Conservation (phyloP, 2,113 vertebrate genomes). For the Limanda limanda region DNA sequence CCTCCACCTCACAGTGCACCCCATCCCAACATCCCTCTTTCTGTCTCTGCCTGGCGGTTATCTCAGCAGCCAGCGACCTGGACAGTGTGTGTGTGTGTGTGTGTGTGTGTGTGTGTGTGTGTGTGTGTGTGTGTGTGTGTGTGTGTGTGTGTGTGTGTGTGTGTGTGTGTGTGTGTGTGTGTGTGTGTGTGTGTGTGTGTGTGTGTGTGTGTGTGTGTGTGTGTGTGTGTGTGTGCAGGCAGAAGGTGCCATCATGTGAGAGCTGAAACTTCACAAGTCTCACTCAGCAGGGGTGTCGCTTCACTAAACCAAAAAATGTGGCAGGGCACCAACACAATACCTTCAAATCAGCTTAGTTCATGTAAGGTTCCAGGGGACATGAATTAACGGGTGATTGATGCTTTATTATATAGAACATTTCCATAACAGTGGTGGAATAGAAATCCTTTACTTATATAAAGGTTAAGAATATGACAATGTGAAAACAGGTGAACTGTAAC, state of each 20-base stretch:
- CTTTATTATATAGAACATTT: neutral
- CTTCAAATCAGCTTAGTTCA: slow-evolving; percentile 17
- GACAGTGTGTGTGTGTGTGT: slow-evolving; percentile 18
- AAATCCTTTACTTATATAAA: neutral
- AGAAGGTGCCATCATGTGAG: slow-evolving; percentile 41
- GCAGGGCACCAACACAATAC: slow-evolving; percentile 49
- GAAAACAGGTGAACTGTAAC: neutral
- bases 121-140: slow-evolving; percentile 30
- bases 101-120: slow-evolving; percentile 22
- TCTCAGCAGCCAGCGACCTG: slow-evolving; percentile 41
- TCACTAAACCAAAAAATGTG: slow-evolving; percentile 54
- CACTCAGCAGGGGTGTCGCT: slow-evolving; percentile 48
- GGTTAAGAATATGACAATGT: neutral
- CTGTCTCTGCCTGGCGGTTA: slow-evolving; percentile 33
- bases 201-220: slow-evolving; percentile 21
- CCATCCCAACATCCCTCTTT: slow-evolving; percentile 43
- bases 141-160: neutral
- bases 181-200: slow-evolving; percentile 29
- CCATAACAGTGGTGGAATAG: neutral
- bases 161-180: slow-evolving; percentile 14
- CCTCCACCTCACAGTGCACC: slow-evolving; percentile 42
- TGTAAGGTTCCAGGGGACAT: neutral
- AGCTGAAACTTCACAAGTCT: slow-evolving; percentile 52
- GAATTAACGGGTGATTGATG: neutral
- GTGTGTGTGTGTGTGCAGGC: slow-evolving; percentile 18